phyloP scores from a whole-genome alignment of 2,888 invertebrate genomes.

The Tetrapedia diversipes region DNA sequence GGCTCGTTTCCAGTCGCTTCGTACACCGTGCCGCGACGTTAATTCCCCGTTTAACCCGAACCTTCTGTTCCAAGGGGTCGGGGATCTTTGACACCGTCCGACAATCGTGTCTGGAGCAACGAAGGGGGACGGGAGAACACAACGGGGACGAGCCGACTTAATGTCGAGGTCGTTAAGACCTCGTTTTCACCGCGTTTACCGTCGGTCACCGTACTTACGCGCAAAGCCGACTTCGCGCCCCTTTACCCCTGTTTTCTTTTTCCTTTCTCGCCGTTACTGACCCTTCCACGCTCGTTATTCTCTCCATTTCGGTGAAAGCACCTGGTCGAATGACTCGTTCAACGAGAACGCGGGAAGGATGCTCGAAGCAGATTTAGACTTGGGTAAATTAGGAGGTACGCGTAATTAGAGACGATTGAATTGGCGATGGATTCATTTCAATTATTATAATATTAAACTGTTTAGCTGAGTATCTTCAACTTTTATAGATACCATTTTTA shows the following conservation, averaged over 20 bases:
- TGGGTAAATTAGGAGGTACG: neutral
- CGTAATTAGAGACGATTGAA: neutral
- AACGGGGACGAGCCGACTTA: slow-evolving; percentile 28
- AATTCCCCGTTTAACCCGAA: slow-evolving; percentile 57
- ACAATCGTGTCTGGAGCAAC: slow-evolving; percentile 42
- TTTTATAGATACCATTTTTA: too few relatives aligned
- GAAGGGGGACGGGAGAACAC: neutral
- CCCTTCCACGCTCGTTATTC: slow-evolving; percentile 16
- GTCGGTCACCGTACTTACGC: neutral
- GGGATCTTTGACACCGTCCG: slow-evolving; percentile 54
- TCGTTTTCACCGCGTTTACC: slow-evolving; percentile 56
- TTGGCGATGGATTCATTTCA: neutral
- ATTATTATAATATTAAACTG: too few relatives aligned
- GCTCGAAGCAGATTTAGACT: neutral
- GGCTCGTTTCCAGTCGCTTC: slow-evolving; percentile 52
- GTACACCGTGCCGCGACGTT: slow-evolving; percentile 33
- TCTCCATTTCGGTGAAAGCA: slow-evolving; percentile 23
- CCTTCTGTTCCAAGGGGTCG: slow-evolving; percentile 48
- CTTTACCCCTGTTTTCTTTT: slow-evolving; percentile 16
- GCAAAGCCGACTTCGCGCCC: slow-evolving; percentile 17
- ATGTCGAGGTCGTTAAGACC: slow-evolving; percentile 56
- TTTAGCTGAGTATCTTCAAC: too few relatives aligned
- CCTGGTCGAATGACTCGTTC: neutral
- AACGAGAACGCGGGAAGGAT: neutral
- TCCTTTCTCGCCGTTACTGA: slow-evolving; percentile 40